Conservation (phyloP, 2,113 vertebrate genomes). For the Ranitomeya imitator region DNA sequence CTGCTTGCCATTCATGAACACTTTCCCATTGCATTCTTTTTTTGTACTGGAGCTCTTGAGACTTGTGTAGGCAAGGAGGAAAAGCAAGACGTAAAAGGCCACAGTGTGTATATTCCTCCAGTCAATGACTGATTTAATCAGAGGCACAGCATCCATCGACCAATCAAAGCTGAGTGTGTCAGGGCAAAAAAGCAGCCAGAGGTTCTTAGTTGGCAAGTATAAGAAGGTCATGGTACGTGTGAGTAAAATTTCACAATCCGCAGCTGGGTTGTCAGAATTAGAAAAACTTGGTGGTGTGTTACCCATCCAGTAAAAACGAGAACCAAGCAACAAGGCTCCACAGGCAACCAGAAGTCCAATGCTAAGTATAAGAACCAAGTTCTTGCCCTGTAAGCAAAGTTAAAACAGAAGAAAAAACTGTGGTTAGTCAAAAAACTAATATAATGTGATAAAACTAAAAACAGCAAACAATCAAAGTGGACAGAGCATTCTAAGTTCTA, state of each 20-base stretch:
- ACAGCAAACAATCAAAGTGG: background rate
- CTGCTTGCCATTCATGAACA: constrained; percentile 85
- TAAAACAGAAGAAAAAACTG: background rate
- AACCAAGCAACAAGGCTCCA: constrained; percentile 83
- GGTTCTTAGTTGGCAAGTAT: constrained; percentile 89
- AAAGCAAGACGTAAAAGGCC: constrained; percentile 83
- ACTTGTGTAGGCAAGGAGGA: constrained; percentile 80
- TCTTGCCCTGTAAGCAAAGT: constrained; percentile 82
- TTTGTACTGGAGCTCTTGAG: constrained; percentile 72
- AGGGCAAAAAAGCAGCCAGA: constrained; percentile 94
- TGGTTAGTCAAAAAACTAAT: background rate
- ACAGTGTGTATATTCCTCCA: constrained; percentile 89
- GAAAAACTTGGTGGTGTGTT: constrained; percentile 99
- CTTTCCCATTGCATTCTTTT: constrained; percentile 83
- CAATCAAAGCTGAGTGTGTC: constrained; percentile 97
- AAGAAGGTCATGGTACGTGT: constrained; percentile 88
- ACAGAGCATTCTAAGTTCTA: background rate
- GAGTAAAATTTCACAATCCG: constrained; percentile 85
- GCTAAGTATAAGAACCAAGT: constrained; percentile 82
- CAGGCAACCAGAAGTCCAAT: constrained; percentile 84
- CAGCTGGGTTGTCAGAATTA: constrained; percentile 97
- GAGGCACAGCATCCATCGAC: constrained; percentile 97
- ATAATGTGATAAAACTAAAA: background rate
- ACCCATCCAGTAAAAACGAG: constrained; percentile 98
- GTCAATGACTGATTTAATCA: constrained; percentile 83